These are phyloP conservation scores for Hemitrygon akajei DNA, from an alignment of 2,797 vertebrate species.

Conservation along the genomic window DNA sequence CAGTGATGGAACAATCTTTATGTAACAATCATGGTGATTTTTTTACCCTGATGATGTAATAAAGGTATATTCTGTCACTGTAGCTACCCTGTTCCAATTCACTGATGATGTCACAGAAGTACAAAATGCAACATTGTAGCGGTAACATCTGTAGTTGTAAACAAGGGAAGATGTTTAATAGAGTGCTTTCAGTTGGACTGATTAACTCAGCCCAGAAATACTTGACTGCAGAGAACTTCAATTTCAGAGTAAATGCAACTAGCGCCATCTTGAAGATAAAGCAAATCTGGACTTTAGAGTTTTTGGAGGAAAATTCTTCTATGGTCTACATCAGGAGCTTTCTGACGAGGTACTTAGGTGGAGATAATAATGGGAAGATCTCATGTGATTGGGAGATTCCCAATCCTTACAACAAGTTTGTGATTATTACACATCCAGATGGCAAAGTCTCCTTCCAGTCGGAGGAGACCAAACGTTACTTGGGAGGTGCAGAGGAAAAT, in stretches of 20 bases:
- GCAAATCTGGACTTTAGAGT: conserved; percentile 41
- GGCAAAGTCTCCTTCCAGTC: conserved; percentile 44
- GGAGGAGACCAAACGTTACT: conserved; percentile 43
- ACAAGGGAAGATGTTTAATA: conserved; percentile 27
- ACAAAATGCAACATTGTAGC: neutral
- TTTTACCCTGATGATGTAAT: conserved; percentile 24
- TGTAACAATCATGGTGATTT: neutral
- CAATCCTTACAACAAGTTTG: conserved; percentile 39
- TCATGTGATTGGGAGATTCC: conserved; percentile 43
- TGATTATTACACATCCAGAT: conserved; percentile 40
- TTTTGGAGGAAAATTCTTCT: conserved; percentile 39
- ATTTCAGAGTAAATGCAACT: conserved; percentile 42
- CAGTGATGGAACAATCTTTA: neutral
- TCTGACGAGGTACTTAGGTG: conserved; percentile 41
- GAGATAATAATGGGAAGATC: conserved; percentile 43
- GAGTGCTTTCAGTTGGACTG: conserved; percentile 39
- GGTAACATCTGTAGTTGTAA: neutral
- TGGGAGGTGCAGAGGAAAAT: conserved; percentile 44
- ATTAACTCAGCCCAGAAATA: conserved; percentile 43
- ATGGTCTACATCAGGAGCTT: conserved; percentile 40
- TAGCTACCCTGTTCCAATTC: neutral
- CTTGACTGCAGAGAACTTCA: conserved; percentile 43
- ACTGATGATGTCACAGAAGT: neutral
- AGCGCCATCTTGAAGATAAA: conserved; percentile 41
- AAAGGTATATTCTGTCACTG: conserved; percentile 14